A percentile compares a stretch with the other conserved stretches of the same genome.
phyloP scores from a whole-genome alignment of 2,888 invertebrate species.

The Cantharis rufa region DNA sequence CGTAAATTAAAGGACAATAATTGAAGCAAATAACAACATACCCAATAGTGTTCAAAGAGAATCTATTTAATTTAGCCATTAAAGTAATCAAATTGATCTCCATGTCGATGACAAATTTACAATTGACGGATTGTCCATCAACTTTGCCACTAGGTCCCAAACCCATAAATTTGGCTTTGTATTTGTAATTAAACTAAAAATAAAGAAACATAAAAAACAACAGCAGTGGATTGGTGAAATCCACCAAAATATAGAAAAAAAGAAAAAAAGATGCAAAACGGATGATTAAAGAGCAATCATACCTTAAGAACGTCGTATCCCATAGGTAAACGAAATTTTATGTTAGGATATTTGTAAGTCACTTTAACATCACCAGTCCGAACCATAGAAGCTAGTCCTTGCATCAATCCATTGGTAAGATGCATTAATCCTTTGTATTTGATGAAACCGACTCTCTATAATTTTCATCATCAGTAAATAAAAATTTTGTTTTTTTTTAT shows the following conservation, averaged over 20 bases:
- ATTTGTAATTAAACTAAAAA: constrained; percentile 59
- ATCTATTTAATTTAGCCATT: background rate
- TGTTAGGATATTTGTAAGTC: constrained; percentile 22
- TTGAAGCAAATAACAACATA: background rate
- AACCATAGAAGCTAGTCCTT: constrained; percentile 56
- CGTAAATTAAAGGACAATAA: background rate
- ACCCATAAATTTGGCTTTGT: constrained; percentile 59
- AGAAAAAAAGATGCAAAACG: background rate
- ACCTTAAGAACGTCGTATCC: constrained; percentile 34
- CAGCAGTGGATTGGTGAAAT: too few relatives aligned
- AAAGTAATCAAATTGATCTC: background rate
- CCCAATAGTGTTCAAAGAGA: background rate
- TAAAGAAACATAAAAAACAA: too few relatives aligned
- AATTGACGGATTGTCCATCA: constrained; percentile 41
- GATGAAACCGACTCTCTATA: constrained; percentile 51
- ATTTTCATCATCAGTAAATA: constrained; percentile 37
- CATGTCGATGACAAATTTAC: background rate
- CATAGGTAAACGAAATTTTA: constrained; percentile 9
- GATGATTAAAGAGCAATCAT: background rate
- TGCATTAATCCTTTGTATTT: constrained; percentile 61
- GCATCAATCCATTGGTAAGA: constrained; percentile 57
- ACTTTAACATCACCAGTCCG: constrained; percentile 57
- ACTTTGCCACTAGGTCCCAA: constrained; percentile 61
- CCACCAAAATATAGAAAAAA: too few relatives aligned
- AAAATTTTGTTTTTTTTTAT: background rate